A percentile compares a stretch with the other conserved stretches of the same genome.
Conservation (phyloP, 1,140 invertebrate species). For the Colletes gigas region DNA sequence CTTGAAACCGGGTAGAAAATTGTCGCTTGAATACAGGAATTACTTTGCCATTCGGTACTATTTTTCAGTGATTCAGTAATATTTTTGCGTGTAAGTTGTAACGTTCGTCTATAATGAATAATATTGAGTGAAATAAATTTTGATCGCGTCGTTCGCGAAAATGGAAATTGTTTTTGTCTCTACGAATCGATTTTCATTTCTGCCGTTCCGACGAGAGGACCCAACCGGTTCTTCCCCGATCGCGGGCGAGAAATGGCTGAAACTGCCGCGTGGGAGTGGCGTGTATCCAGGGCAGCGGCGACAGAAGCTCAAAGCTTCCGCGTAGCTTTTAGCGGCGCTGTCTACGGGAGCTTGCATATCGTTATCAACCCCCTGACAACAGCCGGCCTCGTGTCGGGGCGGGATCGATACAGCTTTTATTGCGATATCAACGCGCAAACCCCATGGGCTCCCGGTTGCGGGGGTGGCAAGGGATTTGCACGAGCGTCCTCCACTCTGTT, state of each 20-base stretch:
- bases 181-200: background rate
- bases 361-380: conserved; percentile 78
- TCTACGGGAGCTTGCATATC: conserved; percentile 70
- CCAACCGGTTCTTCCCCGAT: background rate
- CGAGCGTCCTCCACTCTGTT: conserved; percentile 5
- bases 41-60: too few relatives aligned
- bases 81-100: too few relatives aligned
- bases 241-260: conserved; percentile 7
- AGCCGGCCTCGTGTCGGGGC: conserved; percentile 69
- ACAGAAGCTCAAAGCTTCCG: conserved; percentile 34
- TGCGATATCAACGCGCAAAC: conserved; percentile 75
- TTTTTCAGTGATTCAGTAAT: too few relatives aligned
- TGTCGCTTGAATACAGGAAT: too few relatives aligned
- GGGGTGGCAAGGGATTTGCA: conserved; percentile 28
- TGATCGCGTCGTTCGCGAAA: too few relatives aligned
- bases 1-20: too few relatives aligned
- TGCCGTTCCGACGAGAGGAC: background rate
- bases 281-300: background rate
- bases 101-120: too few relatives aligned
- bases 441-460: conserved; percentile 67
- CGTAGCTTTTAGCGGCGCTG: conserved; percentile 44
- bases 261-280: background rate
- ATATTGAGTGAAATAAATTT: too few relatives aligned
- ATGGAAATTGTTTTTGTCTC: too few relatives aligned
- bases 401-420: conserved; percentile 79